Evolutionary conservation across 2,113 vertebrate genomes (phyloP).

Genomic region (Corydoras sp.): DNA sequence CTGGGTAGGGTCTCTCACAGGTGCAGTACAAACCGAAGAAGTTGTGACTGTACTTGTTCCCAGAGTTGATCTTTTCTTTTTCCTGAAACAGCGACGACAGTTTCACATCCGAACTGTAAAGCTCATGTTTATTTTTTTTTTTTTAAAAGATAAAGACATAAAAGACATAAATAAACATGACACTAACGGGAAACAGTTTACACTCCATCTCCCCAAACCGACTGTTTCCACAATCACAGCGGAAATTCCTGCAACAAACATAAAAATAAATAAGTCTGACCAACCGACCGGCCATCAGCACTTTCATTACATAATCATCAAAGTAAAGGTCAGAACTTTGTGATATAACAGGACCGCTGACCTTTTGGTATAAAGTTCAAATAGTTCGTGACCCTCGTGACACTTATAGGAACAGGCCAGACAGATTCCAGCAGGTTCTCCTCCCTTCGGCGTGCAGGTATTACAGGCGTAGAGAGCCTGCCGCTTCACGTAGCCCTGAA

Average conservation of each 20-base stretch:
- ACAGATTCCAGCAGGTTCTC: slow-evolving; percentile 85
- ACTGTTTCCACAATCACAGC: slow-evolving; percentile 94
- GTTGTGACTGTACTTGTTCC: slow-evolving; percentile 95
- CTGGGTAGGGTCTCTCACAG: slow-evolving; percentile 91
- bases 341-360: not conserved
- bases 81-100: slow-evolving; percentile 63
- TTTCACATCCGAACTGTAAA: no score
- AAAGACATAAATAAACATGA: slow-evolving; percentile 37
- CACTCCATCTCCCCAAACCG: slow-evolving; percentile 88
- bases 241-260: slow-evolving; percentile 78
- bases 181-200: slow-evolving; percentile 85
- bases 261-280: not conserved
- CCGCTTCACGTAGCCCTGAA: slow-evolving; percentile 84
- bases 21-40: slow-evolving; percentile 92
- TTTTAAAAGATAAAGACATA: no score
- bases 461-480: slow-evolving; percentile 90
- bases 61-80: slow-evolving; percentile 77
- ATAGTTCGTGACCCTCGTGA: slow-evolving; percentile 88
- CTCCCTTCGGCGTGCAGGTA: slow-evolving; percentile 82
- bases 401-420: slow-evolving; percentile 96
- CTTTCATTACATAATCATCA: no score
- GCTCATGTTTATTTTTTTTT: no score
- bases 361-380: slow-evolving; percentile 96
- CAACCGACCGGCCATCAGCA: not conserved
- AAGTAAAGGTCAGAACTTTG: no score